Conservation (phyloP, 2,888 invertebrate species). For the Encarsia formosa region DNA sequence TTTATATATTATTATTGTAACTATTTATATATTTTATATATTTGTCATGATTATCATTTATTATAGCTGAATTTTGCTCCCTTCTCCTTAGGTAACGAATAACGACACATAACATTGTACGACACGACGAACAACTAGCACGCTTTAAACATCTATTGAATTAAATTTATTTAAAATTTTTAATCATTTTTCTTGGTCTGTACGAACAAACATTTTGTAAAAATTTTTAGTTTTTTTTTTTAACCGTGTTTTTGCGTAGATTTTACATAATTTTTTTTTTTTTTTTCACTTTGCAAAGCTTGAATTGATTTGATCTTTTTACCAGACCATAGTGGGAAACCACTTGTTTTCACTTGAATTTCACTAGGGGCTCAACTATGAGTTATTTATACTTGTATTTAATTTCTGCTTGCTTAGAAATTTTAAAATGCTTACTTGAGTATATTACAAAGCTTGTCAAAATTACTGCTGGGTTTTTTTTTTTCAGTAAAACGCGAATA, state of each 20-base stretch:
- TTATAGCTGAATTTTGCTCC: conserved; percentile 20
- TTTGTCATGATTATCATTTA: conserved; percentile 28
- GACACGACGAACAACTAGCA: conserved; percentile 21
- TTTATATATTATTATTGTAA: conserved; percentile 36
- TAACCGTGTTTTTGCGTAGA: background rate
- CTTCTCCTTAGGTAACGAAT: conserved; percentile 12
- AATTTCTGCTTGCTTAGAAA: conserved; percentile 23
- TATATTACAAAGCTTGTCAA: no score
- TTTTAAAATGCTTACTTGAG: conserved; percentile 21
- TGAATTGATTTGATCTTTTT: conserved; percentile 16
- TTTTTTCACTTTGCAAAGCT: conserved; percentile 18
- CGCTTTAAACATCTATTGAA: conserved; percentile 16
- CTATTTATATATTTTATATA: conserved; percentile 35
- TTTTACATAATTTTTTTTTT: conserved; percentile 20
- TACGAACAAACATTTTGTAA: background rate
- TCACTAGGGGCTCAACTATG: conserved; percentile 19
- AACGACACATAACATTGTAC: conserved; percentile 19
- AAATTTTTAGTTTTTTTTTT: background rate
- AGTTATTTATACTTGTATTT: conserved; percentile 19
- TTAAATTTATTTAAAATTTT: background rate
- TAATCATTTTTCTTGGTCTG: background rate
- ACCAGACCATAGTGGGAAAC: conserved; percentile 8
- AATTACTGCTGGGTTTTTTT: no score
- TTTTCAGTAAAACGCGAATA: no score
- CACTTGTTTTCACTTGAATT: conserved; percentile 6